Evolutionary conservation across 2,888 invertebrate genomes (phyloP), one percentile per base, ranked within the genome.

Genomic region (Sminthurides aquaticus): DNA sequence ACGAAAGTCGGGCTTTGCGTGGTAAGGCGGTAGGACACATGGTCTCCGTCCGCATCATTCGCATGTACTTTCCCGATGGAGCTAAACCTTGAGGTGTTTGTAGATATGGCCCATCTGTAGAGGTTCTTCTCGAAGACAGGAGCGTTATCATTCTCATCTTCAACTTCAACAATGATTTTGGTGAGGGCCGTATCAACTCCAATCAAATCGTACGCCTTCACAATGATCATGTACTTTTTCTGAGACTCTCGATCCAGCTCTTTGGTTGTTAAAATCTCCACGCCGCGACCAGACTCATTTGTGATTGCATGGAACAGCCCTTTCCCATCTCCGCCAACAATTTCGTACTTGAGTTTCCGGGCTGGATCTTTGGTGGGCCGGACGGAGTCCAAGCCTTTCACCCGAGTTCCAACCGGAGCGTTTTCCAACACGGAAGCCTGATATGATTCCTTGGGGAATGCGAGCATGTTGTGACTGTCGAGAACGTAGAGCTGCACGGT

Each of bases 101-200:
- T 79, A 3, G 77, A 75, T n/a, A 81, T 77, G 27, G 78, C 76
- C 77, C 92, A 93, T 74, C 86, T 85, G 78, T 93, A 93, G 57
- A 88, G 82, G 66, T 84, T 84, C 71, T 87, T 85, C 49, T 86
- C 86, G 78, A 95, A 94, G 48, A 88, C 82, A 0, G 95, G 96
- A 68, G 88, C 86, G 78, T 96, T 95, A 79, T 96, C 96, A 78
- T 96, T 96, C 78, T 90, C 90, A 77, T 96, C 93, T 26, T 86
- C 81, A 27, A 97, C 84, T 24, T 84, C 84, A 49, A 96, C 83
- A 56, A 83, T 82, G 15, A 95, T 84, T 71, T 86, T 87, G n/a
- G 91, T 86, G 27, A 86, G 85, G 0, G 91, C 90, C 74, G 87
- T 88, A 78, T 91, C 91, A 57, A 90, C 84, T 54, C 88, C 90